These are phyloP conservation scores for Coenonympha arcania DNA, from an alignment of 2,888 invertebrate genomes.

Conservation along the genomic window DNA sequence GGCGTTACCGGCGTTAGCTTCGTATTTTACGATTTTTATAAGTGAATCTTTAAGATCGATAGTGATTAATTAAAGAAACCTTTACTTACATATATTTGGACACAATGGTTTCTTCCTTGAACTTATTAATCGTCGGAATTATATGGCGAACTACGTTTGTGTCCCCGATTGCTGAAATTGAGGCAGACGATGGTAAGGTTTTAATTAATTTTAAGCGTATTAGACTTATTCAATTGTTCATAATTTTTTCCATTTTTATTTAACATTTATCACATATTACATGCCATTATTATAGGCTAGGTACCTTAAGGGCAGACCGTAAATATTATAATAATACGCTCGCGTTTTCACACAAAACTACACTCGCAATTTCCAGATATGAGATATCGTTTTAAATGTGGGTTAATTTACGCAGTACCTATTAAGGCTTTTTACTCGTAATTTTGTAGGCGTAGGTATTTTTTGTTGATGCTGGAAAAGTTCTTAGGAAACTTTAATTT, in stretches of 20 bases:
- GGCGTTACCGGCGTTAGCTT: slow-evolving; percentile 17
- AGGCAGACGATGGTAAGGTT: slow-evolving; percentile 58
- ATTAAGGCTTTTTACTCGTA: no score
- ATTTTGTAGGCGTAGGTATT: no score
- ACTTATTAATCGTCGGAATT: slow-evolving; percentile 53
- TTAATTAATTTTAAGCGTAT: not conserved
- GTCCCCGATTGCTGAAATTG: slow-evolving; percentile 58
- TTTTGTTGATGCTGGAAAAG: no score
- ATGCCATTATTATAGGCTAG: no score
- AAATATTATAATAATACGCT: no score
- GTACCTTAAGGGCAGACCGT: no score
- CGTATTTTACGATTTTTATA: slow-evolving; percentile 18
- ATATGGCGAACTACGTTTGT: slow-evolving; percentile 55
- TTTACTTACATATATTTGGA: slow-evolving; percentile 6
- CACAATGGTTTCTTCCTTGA: slow-evolving; percentile 26
- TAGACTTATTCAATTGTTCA: not conserved
- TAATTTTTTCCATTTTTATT: not conserved
- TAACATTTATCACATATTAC: no score
- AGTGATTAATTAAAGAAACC: slow-evolving; percentile 16
- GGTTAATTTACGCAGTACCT: no score
- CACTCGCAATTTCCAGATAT: no score
- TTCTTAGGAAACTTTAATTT: no score
- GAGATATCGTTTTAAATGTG: no score
- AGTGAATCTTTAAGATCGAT: slow-evolving; percentile 13
- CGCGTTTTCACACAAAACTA: no score